Base-by-base conservation (phyloP, 2,797 vertebrate species). In the Neosilurus hyrtlii region DNA sequence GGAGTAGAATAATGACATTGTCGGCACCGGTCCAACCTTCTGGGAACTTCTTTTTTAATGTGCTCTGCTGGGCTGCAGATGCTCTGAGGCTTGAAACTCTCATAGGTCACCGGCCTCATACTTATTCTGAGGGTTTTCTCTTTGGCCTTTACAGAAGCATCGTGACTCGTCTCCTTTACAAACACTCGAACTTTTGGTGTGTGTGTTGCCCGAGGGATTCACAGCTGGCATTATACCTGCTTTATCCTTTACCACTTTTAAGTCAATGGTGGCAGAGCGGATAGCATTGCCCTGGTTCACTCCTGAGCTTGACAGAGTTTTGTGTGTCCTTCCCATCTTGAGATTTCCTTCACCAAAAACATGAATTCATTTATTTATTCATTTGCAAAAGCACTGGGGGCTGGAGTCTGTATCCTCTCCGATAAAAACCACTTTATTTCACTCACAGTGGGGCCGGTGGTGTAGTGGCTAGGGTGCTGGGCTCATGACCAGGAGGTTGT, bases 71-170 rank as follows among this genome's bases (percentile, higher is more conserved):
- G 65, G 11, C 75, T 85, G 83, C 83, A 89, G 87, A 91, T 90
- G 77, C 87, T 89, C 88, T 35, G 51, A 86, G 88, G 90, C 90
- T 88, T 87, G 87, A 83, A 85, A 90, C 91, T 92, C 93, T 89
- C 88, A 85, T 86, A 73, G 90, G 90, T 93, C 91, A 90, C 90
- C 86, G 87, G 88, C 86, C 87, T 87, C 80, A 90, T 93, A 91
- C 89, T 91, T 91, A 89, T 89, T 88, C 89, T 80, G 82, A 66
- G 83, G 87, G 86, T 57, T 90, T 91, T 90, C 77, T 80, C 72
- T 52, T 71, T 92, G 92, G 92, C 92, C 92, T 93, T 94, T 93
- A 87, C 79, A 84, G 84, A 75, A 65, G 77, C n/a, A 72, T 77
- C 83, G 86, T 88, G 87, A 79, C 82, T 81, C 59, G 76, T 72